Evolutionary conservation across 2,888 invertebrate genomes (phyloP), one percentile per base, ranked within the genome.

Genomic region (Lottia scabra): DNA sequence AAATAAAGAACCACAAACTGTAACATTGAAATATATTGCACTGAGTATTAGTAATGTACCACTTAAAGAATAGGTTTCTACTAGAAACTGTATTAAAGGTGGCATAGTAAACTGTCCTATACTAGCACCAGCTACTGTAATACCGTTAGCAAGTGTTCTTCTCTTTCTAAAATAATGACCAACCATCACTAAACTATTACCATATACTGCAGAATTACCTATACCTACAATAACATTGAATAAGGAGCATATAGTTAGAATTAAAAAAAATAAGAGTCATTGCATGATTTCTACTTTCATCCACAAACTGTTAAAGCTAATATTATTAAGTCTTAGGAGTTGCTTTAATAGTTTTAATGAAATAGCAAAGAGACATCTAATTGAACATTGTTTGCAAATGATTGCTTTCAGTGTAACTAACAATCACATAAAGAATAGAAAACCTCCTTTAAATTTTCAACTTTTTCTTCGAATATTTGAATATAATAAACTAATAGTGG

Each of bases 21-120:
- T 74, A 4, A 83, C 77, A 68, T 85, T 77, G 38, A 84, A 68
- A 67, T 85, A 85, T 8, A 85, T 66, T 13, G 75, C 84, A 77
- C 72, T 76, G 44, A 78, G 63, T 63, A 78, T 46, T 15, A 80
- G 73, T 3, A 86, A 69, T 10, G 79, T 71, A 4, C 80, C 80
- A 19, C 68, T 56, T 1, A 81, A 67, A 0, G 76, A 70, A 71
- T 82, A 87, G 1, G 68, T 80, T 65, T 85, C 82, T 38, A 87
- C 75, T 15, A 85, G 70, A 64, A 72, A 79, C 68, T 84, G 82
- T 12, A 85, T 75, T n/a, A 86, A 63, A 0, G 84, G 84, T 12
- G 86, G 85, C 30, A 87, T 19, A 12, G 75, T 81, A 78, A 87
- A 85, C 77, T 83, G 82, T 8, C 86, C 86, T n/a, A 85, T 76